Evolutionary conservation across 2,113 vertebrate species (phyloP).

Genomic region (Petrocephalus zakoni): DNA sequence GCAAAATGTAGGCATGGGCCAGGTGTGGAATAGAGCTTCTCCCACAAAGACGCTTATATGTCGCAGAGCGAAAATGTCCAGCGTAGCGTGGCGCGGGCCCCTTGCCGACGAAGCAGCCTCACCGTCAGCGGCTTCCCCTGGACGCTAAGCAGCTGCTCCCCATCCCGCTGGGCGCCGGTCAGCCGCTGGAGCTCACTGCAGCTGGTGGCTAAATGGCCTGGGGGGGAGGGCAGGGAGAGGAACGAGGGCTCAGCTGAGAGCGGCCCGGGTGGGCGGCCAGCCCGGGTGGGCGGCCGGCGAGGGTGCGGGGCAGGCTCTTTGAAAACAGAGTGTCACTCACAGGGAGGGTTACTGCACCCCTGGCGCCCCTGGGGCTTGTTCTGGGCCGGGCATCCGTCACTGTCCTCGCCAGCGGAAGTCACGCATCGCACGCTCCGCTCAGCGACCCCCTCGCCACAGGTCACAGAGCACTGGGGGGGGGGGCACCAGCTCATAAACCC

Average conservation of each 20-base stretch:
- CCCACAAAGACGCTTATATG: background rate
- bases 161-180: constrained; percentile 61
- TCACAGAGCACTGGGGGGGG: constrained; percentile 73
- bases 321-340: constrained; percentile 63
- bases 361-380: constrained; percentile 70
- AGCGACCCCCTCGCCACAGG: constrained; percentile 79
- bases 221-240: constrained; percentile 39
- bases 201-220: constrained; percentile 76
- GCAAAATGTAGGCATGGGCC: background rate
- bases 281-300: too few relatives aligned
- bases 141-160: constrained; percentile 76
- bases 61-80: background rate
- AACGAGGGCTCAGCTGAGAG: background rate
- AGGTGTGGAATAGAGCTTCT: background rate
- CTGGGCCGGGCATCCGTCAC: constrained; percentile 58
- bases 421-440: constrained; percentile 80
- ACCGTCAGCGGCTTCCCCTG: constrained; percentile 81
- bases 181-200: constrained; percentile 71
- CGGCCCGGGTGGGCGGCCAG: background rate
- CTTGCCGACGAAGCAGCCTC: constrained; percentile 6
- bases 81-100: background rate
- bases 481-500: background rate
- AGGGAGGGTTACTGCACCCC: constrained; percentile 72
- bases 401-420: constrained; percentile 64
- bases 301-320: background rate